These are phyloP conservation scores for Drosophila subobscura DNA, from an alignment of 1,140 invertebrate species.

Conservation along the genomic window DNA sequence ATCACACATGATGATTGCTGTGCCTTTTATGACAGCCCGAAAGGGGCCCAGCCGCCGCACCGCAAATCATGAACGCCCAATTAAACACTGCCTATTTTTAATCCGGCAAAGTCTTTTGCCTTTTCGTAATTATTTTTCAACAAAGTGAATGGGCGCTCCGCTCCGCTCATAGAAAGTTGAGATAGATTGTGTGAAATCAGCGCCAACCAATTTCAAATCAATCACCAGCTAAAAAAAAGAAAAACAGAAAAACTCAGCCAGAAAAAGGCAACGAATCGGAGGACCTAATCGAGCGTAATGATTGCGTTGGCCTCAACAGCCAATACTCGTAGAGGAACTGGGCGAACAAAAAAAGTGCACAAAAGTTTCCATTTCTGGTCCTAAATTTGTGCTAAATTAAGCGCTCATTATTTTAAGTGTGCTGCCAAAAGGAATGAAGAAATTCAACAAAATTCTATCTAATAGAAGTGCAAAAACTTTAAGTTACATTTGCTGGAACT, in stretches of 20 bases:
- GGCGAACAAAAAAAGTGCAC: conserved; percentile 1
- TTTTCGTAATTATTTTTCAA: conserved; percentile 65
- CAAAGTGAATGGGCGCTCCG: conserved; percentile 48
- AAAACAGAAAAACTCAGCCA: conserved; percentile 8
- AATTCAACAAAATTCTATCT: conserved; percentile 27
- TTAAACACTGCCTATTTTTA: conserved; percentile 67
- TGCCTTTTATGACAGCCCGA: conserved; percentile 50
- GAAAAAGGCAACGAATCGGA: conserved; percentile 39
- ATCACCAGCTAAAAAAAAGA: conserved; percentile 49
- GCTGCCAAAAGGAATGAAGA: conserved; percentile 12
- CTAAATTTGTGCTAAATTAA: conserved; percentile 74
- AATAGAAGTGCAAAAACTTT: conserved; percentile 46
- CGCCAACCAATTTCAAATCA: conserved; percentile 81
- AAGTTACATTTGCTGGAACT: background rate
- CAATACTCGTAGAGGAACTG: background rate
- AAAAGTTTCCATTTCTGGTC: conserved; percentile 40
- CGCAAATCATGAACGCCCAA: conserved; percentile 79
- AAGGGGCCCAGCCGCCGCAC: conserved; percentile 8
- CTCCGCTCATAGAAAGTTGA: conserved; percentile 40
- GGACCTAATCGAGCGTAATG: conserved; percentile 77
- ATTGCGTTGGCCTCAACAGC: conserved; percentile 60
- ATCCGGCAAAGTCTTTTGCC: conserved; percentile 28
- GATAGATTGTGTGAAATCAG: conserved; percentile 79
- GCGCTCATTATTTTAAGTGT: conserved; percentile 81
- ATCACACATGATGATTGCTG: conserved; percentile 64